Base-by-base conservation (phyloP, 2,113 vertebrate species). In the Callithrix jacchus region DNA sequence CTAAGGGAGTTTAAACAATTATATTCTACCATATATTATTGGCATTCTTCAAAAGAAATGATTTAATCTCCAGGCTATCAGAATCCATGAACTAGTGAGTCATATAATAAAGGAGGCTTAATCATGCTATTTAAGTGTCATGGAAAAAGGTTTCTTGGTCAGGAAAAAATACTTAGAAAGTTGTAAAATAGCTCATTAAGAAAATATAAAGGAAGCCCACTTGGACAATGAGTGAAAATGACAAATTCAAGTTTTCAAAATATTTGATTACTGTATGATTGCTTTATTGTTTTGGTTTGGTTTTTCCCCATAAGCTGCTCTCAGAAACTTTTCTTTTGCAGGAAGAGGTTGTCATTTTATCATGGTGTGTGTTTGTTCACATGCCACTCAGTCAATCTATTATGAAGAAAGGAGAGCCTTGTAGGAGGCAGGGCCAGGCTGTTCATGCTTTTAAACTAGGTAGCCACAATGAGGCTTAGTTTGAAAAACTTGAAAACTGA, bases 191-290 rank as follows among this genome's bases (percentile, higher is more conserved):
- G 6, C 21, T 82, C 61, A 14, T 6, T 32, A 96, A 96, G 94
- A 94, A 92, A 86, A 94, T 89, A 81, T 95, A 95, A 95, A 94
- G 79, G 74, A 92, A 95, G 54, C 42, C 77, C 71, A 82, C 79
- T 77, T 82, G 37, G 58, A 85, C 52, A 90, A 68, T 89, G 80
- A 89, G 9, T 83, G 54, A 79, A 95, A 98, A 90, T 92, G 81
- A 95, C 58, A 89, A 93, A 95, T 81, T 87, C 52, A 47, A 40
- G 21, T 61, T 92, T 83, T 52, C 70, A 84, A 86, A 84, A 79
- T 58, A 32, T 94, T 71, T 88, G 23, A 87, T 92, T 92, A 91
- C 94, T 95, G 76, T 87, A 95, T 20, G 35, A 18, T 64, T 71
- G 58, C 68, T 35, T 40, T 61, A 47, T 87, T 74, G 21, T 79